Percentiles rank a stretch among this genome's conserved stretches.
Conservation (phyloP, 2,888 invertebrate species). For the Clepsis dumicolana region DNA sequence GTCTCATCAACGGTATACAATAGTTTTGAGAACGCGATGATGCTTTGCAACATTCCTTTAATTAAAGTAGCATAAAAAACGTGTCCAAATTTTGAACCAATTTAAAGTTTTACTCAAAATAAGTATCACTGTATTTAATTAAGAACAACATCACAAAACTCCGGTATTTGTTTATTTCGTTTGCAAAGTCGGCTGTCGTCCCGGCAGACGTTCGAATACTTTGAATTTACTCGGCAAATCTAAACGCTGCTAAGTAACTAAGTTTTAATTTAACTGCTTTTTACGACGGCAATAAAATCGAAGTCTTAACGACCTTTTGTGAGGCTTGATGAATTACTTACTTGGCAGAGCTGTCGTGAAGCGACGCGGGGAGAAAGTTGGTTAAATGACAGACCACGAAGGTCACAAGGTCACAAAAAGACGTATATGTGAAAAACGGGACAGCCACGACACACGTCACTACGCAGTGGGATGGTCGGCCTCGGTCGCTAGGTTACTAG, state of each 20-base stretch:
- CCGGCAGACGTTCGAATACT: constrained; percentile 28
- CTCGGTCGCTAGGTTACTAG: no score
- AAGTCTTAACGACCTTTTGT: constrained; percentile 27
- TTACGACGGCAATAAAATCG: constrained; percentile 39
- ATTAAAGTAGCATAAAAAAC: background rate
- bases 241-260: constrained; percentile 40
- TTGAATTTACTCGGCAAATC: constrained; percentile 38
- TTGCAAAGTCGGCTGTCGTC: constrained; percentile 32
- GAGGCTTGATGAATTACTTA: constrained; percentile 26
- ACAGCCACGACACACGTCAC: no score
- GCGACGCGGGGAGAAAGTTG: background rate
- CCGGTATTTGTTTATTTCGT: constrained; percentile 39
- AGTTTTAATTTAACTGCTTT: constrained; percentile 41
- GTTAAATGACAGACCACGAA: background rate
- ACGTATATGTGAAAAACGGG: background rate
- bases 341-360: constrained; percentile 8
- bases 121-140: constrained; percentile 40
- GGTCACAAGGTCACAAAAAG: no score
- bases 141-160: constrained; percentile 38
- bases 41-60: background rate
- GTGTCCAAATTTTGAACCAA: background rate
- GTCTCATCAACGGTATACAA: no score
- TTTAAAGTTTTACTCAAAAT: constrained; percentile 1
- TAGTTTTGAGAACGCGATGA: background rate
- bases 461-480: no score